Evolutionary conservation across 2,797 vertebrate species (phyloP).

Genomic region (Anomalospiza imberbis): DNA sequence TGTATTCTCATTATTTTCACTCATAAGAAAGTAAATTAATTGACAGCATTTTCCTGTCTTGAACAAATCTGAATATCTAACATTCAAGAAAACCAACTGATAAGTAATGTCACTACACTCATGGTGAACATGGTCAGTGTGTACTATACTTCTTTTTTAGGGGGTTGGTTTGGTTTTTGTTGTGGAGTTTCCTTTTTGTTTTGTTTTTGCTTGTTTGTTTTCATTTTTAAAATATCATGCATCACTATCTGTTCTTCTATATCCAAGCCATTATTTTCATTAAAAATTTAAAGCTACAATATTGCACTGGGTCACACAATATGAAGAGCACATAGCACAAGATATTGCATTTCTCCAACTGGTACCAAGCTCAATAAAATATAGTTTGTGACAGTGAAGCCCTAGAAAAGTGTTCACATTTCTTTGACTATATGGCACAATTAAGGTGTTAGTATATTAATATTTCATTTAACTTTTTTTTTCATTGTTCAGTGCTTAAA

Average conservation of each 20-base stretch:
- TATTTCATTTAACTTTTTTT: not conserved
- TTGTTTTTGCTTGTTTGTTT: not conserved
- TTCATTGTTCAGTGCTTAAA: not conserved
- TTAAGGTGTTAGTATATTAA: not conserved
- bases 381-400: not conserved
- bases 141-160: not conserved
- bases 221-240: not conserved
- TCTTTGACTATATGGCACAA: not conserved
- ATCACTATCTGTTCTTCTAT: not conserved
- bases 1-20: not conserved
- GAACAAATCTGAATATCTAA: not conserved
- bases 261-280: not conserved
- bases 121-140: not conserved
- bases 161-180: not conserved
- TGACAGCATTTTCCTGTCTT: not conserved
- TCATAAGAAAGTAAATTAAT: not conserved
- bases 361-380: rapidly evolving
- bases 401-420: not conserved
- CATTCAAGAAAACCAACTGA: not conserved
- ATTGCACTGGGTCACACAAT: not conserved
- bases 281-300: not conserved
- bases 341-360: not conserved
- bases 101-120: not conserved
- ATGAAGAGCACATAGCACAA: not conserved
- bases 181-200: not conserved